Evolutionary conservation across 2,797 vertebrate species (phyloP).

Genomic region (Hyperoplus lanceolatus): DNA sequence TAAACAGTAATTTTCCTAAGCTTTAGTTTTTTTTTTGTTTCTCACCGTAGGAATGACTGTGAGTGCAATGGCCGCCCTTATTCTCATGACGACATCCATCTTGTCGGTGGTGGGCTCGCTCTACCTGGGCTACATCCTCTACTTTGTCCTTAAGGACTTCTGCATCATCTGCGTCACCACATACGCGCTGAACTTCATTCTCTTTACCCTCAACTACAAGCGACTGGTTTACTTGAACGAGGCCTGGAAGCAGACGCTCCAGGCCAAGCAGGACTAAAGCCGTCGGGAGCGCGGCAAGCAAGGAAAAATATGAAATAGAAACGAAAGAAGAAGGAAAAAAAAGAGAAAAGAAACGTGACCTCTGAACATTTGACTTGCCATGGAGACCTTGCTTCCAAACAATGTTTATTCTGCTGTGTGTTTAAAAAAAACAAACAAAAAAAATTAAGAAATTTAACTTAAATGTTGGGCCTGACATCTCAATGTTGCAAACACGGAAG

Average conservation of each 20-base stretch:
- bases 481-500: slow-evolving; percentile 81
- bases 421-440: slow-evolving; percentile 64
- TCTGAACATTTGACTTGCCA: slow-evolving; percentile 90
- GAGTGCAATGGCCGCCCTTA: slow-evolving; percentile 96
- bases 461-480: slow-evolving; percentile 85
- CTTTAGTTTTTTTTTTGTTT: slow-evolving; percentile 62
- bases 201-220: slow-evolving; percentile 99
- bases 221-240: slow-evolving; percentile 99
- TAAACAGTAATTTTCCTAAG: slow-evolving; percentile 53
- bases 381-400: slow-evolving; percentile 95
- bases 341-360: slow-evolving; percentile 83
- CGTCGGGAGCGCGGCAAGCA: slow-evolving; percentile 43
- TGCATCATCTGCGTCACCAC: slow-evolving; percentile 97
- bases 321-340: slow-evolving; percentile 51
- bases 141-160: slow-evolving; percentile 99
- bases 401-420: slow-evolving; percentile 96
- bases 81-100: slow-evolving; percentile 99
- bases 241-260: slow-evolving; percentile 98
- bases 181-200: slow-evolving; percentile 98
- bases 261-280: slow-evolving; percentile 93
- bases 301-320: slow-evolving; percentile 63
- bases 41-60: slow-evolving; percentile 93
- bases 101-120: slow-evolving; percentile 95
- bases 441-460: slow-evolving; percentile 79
- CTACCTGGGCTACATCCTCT: slow-evolving; percentile 99